Conservation (phyloP, 2,888 invertebrate genomes). For the Drosophila melanosoma region DNA sequence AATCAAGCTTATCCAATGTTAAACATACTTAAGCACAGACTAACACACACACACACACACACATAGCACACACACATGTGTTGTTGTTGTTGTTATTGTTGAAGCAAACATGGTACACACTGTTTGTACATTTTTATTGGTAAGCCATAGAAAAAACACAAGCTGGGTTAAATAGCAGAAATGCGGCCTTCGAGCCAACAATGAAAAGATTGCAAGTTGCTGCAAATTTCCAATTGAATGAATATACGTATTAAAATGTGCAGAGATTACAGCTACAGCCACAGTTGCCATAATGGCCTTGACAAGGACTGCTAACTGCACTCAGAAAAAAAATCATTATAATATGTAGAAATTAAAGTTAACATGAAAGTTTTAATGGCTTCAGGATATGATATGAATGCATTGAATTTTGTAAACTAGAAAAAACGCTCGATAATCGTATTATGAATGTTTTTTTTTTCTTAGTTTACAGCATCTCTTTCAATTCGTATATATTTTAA, state of each 20-base stretch:
- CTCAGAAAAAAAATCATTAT: neutral
- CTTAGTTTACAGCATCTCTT: neutral
- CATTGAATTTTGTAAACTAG: neutral
- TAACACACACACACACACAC: conserved; percentile 31
- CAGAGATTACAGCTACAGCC: conserved; percentile 6
- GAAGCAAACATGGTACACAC: conserved; percentile 34
- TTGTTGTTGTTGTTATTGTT: conserved; percentile 16
- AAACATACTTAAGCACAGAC: conserved; percentile 65
- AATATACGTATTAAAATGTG: conserved; percentile 60
- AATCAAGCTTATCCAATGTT: conserved; percentile 74
- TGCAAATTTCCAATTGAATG: conserved; percentile 70
- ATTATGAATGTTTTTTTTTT: neutral
- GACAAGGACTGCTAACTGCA: conserved; percentile 10
- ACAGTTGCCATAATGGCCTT: conserved; percentile 32
- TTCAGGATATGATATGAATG: too few species aligned
- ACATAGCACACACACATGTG: conserved; percentile 2
- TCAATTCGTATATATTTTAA: neutral
- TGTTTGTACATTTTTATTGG: conserved; percentile 66
- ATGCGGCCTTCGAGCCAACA: neutral
- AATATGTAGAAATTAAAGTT: neutral
- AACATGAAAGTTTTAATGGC: neutral
- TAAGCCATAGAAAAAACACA: conserved; percentile 59
- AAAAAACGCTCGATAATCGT: neutral
- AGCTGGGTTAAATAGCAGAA: neutral
- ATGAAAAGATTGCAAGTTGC: conserved; percentile 22